phyloP scores from a whole-genome alignment of 2,888 invertebrate species.

The Phoronis australis region DNA sequence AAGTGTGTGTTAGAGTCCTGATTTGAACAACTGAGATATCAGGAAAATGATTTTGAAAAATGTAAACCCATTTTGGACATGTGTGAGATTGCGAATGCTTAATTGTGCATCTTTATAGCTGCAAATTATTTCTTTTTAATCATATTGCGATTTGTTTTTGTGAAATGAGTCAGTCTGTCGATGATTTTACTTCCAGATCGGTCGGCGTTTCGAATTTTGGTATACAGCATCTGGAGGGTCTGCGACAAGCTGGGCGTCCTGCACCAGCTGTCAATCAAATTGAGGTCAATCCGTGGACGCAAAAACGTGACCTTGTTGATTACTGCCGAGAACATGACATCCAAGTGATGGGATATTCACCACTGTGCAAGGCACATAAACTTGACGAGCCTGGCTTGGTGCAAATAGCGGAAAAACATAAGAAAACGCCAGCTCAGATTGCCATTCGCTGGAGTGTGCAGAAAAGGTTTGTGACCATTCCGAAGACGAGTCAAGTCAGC shows the following conservation, averaged over 20 bases:
- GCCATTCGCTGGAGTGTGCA: slow-evolving; percentile 34
- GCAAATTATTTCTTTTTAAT: neutral
- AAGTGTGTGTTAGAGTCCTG: too few species aligned
- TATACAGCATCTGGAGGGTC: slow-evolving; percentile 27
- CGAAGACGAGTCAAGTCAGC: slow-evolving; percentile 22
- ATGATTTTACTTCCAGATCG: slow-evolving; percentile 21
- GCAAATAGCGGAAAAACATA: slow-evolving; percentile 22
- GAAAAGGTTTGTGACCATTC: slow-evolving; percentile 33
- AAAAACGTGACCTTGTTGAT: slow-evolving; percentile 22
- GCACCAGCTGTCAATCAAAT: slow-evolving; percentile 35
- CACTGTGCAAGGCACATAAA: slow-evolving; percentile 22
- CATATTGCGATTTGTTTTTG: neutral
- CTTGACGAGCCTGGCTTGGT: slow-evolving; percentile 21
- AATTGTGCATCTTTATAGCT: too few species aligned
- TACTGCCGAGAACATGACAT: slow-evolving; percentile 28
- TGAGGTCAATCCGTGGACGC: slow-evolving; percentile 31
- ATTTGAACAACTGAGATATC: too few species aligned
- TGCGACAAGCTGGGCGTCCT: slow-evolving; percentile 27
- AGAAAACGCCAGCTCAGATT: slow-evolving; percentile 25
- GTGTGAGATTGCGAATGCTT: too few species aligned
- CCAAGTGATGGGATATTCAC: slow-evolving; percentile 31
- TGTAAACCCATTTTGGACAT: too few species aligned
- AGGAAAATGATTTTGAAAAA: too few species aligned
- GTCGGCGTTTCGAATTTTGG: slow-evolving; percentile 38
- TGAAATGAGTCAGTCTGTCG: neutral